Evolutionary conservation across 23 tunicate species (phyloP).

Genomic region (Trididemnum miniatum): DNA sequence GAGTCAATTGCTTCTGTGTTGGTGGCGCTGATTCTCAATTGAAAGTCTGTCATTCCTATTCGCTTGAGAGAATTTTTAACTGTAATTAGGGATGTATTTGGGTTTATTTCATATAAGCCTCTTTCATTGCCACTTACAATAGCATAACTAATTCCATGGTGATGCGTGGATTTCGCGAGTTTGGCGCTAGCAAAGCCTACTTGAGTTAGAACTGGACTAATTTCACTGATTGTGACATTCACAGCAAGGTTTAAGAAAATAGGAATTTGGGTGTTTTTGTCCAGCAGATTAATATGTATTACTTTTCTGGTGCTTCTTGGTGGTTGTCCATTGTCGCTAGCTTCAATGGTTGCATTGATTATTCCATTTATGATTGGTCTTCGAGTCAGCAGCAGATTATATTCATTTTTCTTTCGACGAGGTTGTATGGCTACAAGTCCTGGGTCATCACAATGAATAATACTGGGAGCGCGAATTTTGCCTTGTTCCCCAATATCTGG

Average conservation of each 20-base stretch:
- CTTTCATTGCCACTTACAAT: constrained; percentile 43
- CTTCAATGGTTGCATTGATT: constrained; percentile 37
- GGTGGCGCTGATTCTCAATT: constrained; percentile 30
- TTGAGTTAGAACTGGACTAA: constrained; percentile 45
- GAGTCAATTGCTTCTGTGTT: constrained; percentile 21
- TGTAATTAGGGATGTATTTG: constrained; percentile 47
- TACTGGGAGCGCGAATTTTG: constrained; percentile 12
- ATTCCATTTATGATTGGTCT: constrained; percentile 23
- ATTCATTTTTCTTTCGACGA: background rate
- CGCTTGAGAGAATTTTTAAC: constrained; percentile 31
- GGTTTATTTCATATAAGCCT: constrained; percentile 39
- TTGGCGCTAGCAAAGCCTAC: constrained; percentile 40
- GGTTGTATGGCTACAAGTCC: constrained; percentile 33
- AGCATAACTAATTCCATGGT: constrained; percentile 7
- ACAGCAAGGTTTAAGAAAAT: background rate
- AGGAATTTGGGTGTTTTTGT: constrained; percentile 31
- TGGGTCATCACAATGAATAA: constrained; percentile 20
- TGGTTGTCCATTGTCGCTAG: constrained; percentile 54
- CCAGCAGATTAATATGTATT: constrained; percentile 19
- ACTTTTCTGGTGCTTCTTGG: constrained; percentile 9
- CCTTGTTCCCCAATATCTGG: constrained; percentile 49
- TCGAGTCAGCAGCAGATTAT: constrained; percentile 16
- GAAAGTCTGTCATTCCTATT: background rate
- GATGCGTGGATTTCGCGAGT: background rate
- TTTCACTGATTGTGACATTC: constrained; percentile 37